Evolutionary conservation across 2,888 invertebrate species (phyloP).

Genomic region (Nemotelus pantherinus): DNA sequence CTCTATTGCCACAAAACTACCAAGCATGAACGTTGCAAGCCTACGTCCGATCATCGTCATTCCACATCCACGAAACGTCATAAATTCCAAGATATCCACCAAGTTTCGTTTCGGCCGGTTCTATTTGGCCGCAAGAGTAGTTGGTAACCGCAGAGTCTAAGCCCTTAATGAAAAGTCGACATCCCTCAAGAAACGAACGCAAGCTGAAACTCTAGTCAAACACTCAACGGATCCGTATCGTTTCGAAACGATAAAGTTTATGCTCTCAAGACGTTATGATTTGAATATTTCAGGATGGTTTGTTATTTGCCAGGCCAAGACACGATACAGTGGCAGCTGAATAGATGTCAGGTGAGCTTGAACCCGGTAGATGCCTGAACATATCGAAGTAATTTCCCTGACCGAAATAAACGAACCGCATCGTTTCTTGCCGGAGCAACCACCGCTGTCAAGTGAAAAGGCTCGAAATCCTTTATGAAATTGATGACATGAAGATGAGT

Average conservation of each 20-base stretch:
- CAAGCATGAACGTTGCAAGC: too few relatives aligned
- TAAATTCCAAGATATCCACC: background rate
- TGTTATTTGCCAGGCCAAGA: background rate
- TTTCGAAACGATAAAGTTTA: conserved; percentile 21
- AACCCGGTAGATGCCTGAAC: background rate
- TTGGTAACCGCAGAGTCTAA: background rate
- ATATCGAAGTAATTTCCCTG: conserved; percentile 2
- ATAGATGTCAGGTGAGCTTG: conserved; percentile 1
- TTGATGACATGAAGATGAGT: background rate
- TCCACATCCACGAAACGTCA: background rate
- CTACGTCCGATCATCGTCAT: too few relatives aligned
- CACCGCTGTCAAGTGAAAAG: background rate
- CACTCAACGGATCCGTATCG: background rate
- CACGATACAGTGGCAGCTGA: conserved; percentile 3
- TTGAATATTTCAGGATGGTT: conserved; percentile 33
- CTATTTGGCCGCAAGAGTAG: conserved; percentile 7
- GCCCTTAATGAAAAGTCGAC: conserved; percentile 25
- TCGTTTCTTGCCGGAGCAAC: background rate
- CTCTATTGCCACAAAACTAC: too few relatives aligned
- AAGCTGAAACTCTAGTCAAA: background rate
- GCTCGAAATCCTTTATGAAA: background rate
- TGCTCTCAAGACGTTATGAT: conserved; percentile 35
- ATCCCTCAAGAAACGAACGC: conserved; percentile 25
- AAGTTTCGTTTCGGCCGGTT: conserved; percentile 1
- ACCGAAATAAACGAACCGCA: conserved; percentile 20